Evolutionary conservation across 1,140 invertebrate species (phyloP).

Genomic region (Caenorhabditis inopinata): DNA sequence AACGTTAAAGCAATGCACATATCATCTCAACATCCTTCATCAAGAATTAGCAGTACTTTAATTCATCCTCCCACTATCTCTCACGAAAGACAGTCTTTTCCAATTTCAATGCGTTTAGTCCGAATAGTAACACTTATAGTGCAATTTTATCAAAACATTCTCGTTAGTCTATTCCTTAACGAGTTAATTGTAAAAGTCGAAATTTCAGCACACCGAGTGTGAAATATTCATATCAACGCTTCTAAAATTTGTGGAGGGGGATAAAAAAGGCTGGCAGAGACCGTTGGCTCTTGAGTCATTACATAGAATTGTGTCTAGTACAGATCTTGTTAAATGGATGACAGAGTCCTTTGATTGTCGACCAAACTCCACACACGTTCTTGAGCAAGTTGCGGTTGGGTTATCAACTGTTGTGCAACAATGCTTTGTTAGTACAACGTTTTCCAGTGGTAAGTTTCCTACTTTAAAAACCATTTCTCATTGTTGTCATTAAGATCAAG

Average conservation of each 20-base stretch:
- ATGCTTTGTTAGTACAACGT: background rate
- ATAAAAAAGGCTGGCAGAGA: slow-evolving; percentile 92
- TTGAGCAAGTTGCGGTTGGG: background rate
- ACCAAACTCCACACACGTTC: background rate
- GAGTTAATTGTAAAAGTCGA: background rate
- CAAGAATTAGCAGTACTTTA: background rate
- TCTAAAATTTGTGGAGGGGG: slow-evolving; percentile 92
- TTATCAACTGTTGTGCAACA: background rate
- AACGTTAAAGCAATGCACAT: slow-evolving; percentile 43
- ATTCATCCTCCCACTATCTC: slow-evolving; percentile 69
- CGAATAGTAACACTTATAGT: slow-evolving; percentile 80
- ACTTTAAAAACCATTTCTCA: too few species aligned
- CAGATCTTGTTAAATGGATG: slow-evolving; percentile 76
- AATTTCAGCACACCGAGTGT: slow-evolving; percentile 84
- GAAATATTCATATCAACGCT: slow-evolving; percentile 96
- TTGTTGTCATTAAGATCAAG: background rate
- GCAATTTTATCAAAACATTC: slow-evolving; percentile 17
- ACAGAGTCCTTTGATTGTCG: slow-evolving; percentile 10
- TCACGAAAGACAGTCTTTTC: slow-evolving; percentile 89
- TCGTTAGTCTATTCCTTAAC: background rate
- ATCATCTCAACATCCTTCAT: background rate
- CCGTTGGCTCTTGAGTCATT: slow-evolving; percentile 90
- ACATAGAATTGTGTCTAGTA: slow-evolving; percentile 86
- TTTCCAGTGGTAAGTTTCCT: background rate
- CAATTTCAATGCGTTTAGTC: slow-evolving; percentile 89